A percentile compares a stretch with the other conserved stretches of the same genome.
These are phyloP conservation scores for Aphaenogaster rudis DNA, from an alignment of 1,140 invertebrate species.

Conservation along the genomic window DNA sequence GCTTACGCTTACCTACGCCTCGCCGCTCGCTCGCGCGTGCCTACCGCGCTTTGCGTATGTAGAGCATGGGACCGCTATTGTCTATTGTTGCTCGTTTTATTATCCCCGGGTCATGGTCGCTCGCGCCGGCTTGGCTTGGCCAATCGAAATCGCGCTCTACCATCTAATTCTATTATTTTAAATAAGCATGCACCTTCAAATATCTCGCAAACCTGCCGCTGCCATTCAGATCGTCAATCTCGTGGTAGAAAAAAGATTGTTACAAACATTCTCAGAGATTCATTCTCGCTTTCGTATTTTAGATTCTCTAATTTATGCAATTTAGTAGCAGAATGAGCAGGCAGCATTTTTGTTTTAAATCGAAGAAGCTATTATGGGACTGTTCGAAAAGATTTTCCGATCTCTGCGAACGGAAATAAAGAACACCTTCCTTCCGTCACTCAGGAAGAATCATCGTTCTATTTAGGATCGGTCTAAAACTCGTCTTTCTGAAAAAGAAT, in stretches of 20 bases:
- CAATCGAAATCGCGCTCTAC: conserved; percentile 66
- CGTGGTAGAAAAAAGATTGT: not conserved
- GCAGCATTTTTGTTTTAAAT: not conserved
- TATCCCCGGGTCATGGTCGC: conserved; percentile 82
- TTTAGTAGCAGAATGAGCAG: not conserved
- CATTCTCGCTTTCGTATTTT: not conserved
- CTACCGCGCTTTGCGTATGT: conserved; percentile 82
- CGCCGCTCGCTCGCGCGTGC: conserved; percentile 72
- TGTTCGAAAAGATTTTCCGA: not conserved
- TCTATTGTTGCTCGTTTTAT: conserved; percentile 81
- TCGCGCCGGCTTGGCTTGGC: conserved; percentile 64
- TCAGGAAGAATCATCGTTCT: not conserved
- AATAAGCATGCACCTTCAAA: conserved; percentile 7
- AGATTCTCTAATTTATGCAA: not conserved
- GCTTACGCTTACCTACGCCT: conserved; percentile 55
- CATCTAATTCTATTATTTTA: conserved; percentile 25
- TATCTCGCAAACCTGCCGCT: not conserved
- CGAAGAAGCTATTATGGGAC: not conserved
- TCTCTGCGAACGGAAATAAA: not conserved
- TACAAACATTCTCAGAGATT: not conserved
- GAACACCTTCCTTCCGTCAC: not conserved
- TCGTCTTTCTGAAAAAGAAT: not conserved
- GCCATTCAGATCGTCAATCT: conserved; percentile 10
- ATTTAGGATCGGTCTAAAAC: not conserved
- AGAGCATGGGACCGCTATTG: conserved; percentile 84